These are phyloP conservation scores for Rhegmatorhina hoffmannsi DNA, from an alignment of 2,113 vertebrate genomes.

Conservation along the genomic window DNA sequence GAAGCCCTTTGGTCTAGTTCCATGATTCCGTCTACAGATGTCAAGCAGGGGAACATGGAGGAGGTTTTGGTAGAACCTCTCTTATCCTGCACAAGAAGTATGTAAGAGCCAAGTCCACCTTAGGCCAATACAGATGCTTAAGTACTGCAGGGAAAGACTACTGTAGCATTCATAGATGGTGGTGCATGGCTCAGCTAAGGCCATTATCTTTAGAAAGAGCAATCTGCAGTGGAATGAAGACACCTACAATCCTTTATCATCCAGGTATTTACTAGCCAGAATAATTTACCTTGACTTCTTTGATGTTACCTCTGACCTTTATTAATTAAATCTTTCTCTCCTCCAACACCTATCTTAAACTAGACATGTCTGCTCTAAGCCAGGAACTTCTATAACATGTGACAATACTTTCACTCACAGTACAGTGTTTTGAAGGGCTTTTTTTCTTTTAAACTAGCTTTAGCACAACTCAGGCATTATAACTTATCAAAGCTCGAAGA, in stretches of 20 bases:
- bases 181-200: neutral
- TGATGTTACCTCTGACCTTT: neutral
- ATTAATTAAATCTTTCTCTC: neutral
- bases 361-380: neutral
- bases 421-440: neutral
- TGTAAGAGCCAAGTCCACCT: accelerated
- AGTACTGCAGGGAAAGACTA: neutral
- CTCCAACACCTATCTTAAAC: neutral
- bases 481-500: neutral
- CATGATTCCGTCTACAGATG: neutral
- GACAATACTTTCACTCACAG: neutral
- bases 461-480: neutral
- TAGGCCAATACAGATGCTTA: neutral
- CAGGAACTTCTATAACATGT: neutral
- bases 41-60: neutral
- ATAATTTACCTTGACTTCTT: neutral
- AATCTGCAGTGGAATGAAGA: neutral
- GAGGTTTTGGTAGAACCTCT: neutral
- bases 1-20: neutral
- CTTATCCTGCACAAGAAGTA: neutral
- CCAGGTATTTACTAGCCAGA: neutral
- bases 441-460: neutral
- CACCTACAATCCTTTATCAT: neutral
- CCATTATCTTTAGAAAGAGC: neutral
- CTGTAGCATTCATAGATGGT: neutral